Conservation (phyloP, 1,140 invertebrate species). For the Planococcus citri region DNA sequence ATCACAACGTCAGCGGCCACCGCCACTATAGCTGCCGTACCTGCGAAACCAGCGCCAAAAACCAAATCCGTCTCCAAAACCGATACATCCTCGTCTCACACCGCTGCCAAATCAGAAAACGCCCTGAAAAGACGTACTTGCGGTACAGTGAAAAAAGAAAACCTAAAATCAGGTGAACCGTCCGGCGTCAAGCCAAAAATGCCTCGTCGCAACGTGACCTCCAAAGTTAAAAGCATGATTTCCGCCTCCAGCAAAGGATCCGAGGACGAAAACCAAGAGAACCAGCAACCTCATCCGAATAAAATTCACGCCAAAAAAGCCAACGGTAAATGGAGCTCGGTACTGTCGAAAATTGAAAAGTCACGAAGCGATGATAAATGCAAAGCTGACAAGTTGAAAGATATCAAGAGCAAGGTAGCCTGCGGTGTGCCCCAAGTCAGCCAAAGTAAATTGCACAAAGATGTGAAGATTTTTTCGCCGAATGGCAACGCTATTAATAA, state of each 20-base stretch:
- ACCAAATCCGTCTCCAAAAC: not conserved
- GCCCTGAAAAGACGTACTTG: not conserved
- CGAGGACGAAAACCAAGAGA: conserved; percentile 30
- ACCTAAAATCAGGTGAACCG: conserved; percentile 15
- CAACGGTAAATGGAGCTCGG: conserved; percentile 57
- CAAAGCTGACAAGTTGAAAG: conserved; percentile 51
- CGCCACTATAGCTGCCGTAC: too few species aligned
- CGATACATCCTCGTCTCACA: not conserved
- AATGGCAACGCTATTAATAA: conserved; percentile 15
- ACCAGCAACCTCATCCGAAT: conserved; percentile 29
- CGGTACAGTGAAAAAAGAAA: conserved; percentile 10
- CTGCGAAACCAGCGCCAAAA: not conserved
- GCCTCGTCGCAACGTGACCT: conserved; percentile 56
- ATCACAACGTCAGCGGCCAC: too few species aligned
- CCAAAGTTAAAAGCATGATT: conserved; percentile 58
- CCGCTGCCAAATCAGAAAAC: not conserved
- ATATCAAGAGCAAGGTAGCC: conserved; percentile 65
- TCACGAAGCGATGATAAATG: conserved; percentile 52
- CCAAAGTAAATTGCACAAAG: conserved; percentile 14
- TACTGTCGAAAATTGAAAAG: conserved; percentile 66
- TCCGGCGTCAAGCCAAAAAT: conserved; percentile 56
- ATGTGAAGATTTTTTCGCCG: not conserved
- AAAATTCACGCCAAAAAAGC: conserved; percentile 34
- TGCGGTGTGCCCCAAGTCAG: conserved; percentile 23
- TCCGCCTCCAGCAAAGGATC: conserved; percentile 37